These are phyloP conservation scores for Protophormia terraenovae DNA, from an alignment of 2,888 invertebrate species.

Conservation along the genomic window DNA sequence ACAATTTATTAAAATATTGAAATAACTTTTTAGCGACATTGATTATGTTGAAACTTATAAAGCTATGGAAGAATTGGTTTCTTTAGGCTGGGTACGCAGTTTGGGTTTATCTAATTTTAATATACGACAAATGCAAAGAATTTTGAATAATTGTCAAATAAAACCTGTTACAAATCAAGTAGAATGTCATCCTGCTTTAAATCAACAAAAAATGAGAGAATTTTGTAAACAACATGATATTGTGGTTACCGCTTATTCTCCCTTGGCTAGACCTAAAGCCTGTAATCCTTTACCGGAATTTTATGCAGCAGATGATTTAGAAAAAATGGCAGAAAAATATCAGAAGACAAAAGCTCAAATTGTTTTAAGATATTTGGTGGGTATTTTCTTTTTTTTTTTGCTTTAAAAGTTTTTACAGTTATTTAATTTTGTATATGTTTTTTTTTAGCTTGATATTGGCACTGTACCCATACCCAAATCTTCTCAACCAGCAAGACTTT, in stretches of 20 bases:
- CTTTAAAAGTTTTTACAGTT: background rate
- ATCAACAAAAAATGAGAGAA: constrained; percentile 86
- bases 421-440: constrained; percentile 67
- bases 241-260: constrained; percentile 87
- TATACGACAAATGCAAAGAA: constrained; percentile 86
- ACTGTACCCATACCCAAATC: constrained; percentile 84
- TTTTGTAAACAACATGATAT: constrained; percentile 86
- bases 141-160: constrained; percentile 85
- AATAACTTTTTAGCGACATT: constrained; percentile 81
- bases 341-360: constrained; percentile 85
- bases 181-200: constrained; percentile 84
- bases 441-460: constrained; percentile 82
- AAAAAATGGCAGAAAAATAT: constrained; percentile 83
- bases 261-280: constrained; percentile 85
- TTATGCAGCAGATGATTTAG: constrained; percentile 81
- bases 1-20: too few species aligned
- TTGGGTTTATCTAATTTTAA: constrained; percentile 95
- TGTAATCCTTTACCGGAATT: constrained; percentile 81
- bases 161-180: constrained; percentile 85
- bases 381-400: background rate
- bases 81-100: constrained; percentile 86
- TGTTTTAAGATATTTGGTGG: constrained; percentile 85
- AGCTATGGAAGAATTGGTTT: constrained; percentile 88
- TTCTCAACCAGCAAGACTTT: constrained; percentile 81
- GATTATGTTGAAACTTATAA: constrained; percentile 90